Evolutionary conservation across 2,888 invertebrate genomes (phyloP).

Genomic region (Macaria liturata): DNA sequence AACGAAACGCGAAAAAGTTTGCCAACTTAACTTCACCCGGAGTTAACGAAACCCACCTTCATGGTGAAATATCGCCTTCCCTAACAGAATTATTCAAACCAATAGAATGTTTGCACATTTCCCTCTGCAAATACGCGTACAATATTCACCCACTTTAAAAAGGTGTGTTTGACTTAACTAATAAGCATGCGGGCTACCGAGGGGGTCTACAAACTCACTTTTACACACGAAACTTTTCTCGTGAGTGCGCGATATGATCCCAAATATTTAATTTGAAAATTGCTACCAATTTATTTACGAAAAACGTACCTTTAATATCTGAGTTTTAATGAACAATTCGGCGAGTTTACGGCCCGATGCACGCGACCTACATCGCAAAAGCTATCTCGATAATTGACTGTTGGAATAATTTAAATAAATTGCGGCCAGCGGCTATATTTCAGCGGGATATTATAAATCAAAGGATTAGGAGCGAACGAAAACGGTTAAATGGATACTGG

Average conservation of each 20-base stretch:
- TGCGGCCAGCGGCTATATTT: slow-evolving; percentile 74
- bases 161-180: slow-evolving; percentile 79
- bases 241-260: slow-evolving; percentile 32
- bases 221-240: slow-evolving; percentile 54
- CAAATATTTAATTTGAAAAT: slow-evolving; percentile 40
- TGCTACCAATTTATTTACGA: slow-evolving; percentile 39
- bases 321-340: slow-evolving; percentile 45
- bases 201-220: slow-evolving; percentile 46
- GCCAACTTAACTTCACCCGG: slow-evolving; percentile 62
- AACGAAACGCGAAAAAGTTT: slow-evolving; percentile 77
- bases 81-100: slow-evolving; percentile 75
- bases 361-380: slow-evolving; percentile 63
- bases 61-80: slow-evolving; percentile 72
- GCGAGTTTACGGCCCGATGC: slow-evolving; percentile 47
- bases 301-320: slow-evolving; percentile 44
- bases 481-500: slow-evolving; percentile 75
- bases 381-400: slow-evolving; percentile 81
- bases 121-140: slow-evolving; percentile 66
- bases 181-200: slow-evolving; percentile 65
- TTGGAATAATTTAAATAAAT: slow-evolving; percentile 80
- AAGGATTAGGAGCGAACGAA: slow-evolving; percentile 70
- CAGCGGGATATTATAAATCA: slow-evolving; percentile 78
- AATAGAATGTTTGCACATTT: slow-evolving; percentile 74
- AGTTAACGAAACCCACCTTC: slow-evolving; percentile 59
- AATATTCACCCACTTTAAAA: slow-evolving; percentile 68